Evolutionary conservation across 2,888 invertebrate species (phyloP), one percentile per base, ranked within the genome.

Genomic region (Eupithecia inturbata): DNA sequence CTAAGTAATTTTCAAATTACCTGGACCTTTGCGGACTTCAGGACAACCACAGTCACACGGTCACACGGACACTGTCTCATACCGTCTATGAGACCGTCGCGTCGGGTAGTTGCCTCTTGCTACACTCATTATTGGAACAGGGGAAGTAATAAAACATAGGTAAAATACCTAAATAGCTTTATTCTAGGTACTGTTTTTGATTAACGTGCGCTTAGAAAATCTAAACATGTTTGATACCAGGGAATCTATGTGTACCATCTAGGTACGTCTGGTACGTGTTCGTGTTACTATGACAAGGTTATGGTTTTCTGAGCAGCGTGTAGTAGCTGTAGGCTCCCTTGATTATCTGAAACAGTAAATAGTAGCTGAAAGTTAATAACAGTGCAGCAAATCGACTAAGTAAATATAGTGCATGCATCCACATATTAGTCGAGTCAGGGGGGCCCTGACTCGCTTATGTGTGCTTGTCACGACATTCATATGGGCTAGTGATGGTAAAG

Each of bases 251-350:
- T 49, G 2, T n/a, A n/a, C 7, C 9, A 49, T 49, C 49, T 49
- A 49, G n/a, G n/a, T n/a, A 49, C 49, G 49, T n/a, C n/a, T n/a
- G n/a, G n/a, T n/a, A n/a, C n/a, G n/a, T n/a, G 22, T 53, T 53
- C 12, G 53, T 53, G 3, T 22, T 22, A 53, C 22, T 53, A 22
- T 22, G 0, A 10, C 3, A 53, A 12, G 9, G 9, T 53, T 53
- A 53, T 53, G 12, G 57, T 12, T 22, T 53, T 53, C 26, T 57
- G 26, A 57, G 57, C 12, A 57, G 57, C 57, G 57, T 57, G 26
- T 57, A 57, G 26, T 57, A 57, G 26, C 57, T 57, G 57, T 57
- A 57, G 26, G 57, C 57, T 57, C 57, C 57, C 14, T 57, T 57
- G 26, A 57, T 57, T 26, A 57, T 57, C 57, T 57, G 57, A 12